Evolutionary conservation across 2,888 invertebrate species (phyloP), one percentile per base, ranked within the genome.

Genomic region (Callimorpha dominula): DNA sequence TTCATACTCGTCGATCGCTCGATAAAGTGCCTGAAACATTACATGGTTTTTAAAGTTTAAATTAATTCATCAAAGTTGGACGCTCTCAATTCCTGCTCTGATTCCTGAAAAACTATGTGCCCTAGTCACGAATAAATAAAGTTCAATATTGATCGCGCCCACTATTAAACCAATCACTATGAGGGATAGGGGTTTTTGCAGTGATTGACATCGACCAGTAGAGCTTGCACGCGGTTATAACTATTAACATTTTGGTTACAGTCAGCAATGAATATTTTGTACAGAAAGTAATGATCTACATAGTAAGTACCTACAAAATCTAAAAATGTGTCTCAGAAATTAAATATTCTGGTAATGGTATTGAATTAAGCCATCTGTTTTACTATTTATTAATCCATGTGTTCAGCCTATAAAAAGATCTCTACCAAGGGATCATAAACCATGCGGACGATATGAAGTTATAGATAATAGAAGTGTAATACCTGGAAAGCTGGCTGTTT

Each of bases 401-500:
- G 31, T 49, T 3, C 49, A 12, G 49, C 49, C 8, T 43, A 43
- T 43, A 43, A 12, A 9, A 11, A 12, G 4, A 5, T 14, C 52
- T 15, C 15, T 52, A 52, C 15, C 17, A 14, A 14, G 5, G 17
- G 15, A 15, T 17, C 14, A 17, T 52, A 52, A 14, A 52, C 17
- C 7, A 52, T 52, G 17, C 1, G 6, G 17, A 52, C 17, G 4
- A 52, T 17, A 17, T 31, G 12, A 31, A 31, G 31, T 31, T n/a
- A 31, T 31, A 31, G 20, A 12, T 31, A 4, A 60, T 14, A 20
- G 14, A 60, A 1, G 7, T 50, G 31, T 42, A 52, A 42, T 71
- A 95, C 95, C 90, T 97, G 97, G 89, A 99, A 99, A 0, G 98
- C 97, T 0, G 98, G 98, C 87, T 99, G 98, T 90, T 98, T 98